phyloP scores from a whole-genome alignment of 2,888 invertebrate genomes.

The Andrena minutula region DNA sequence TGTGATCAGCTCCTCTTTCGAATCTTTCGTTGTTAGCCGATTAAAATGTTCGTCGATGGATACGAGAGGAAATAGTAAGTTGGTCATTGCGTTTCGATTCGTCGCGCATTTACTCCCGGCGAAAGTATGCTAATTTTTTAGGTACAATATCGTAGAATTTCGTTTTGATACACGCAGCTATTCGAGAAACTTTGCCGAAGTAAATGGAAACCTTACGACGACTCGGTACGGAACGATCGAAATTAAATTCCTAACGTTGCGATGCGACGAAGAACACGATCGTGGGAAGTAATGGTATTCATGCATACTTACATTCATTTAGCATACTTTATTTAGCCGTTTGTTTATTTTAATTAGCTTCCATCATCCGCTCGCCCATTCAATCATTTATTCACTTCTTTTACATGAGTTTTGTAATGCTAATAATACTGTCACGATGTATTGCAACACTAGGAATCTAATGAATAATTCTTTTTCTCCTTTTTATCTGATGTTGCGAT shows the following conservation, averaged over 20 bases:
- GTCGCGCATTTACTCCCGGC: neutral
- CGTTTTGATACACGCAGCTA: neutral
- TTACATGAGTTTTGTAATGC: neutral
- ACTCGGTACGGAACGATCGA: slow-evolving; percentile 33
- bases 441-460: slow-evolving; percentile 49
- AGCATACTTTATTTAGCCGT: neutral
- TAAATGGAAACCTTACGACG: neutral
- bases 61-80: slow-evolving; percentile 8
- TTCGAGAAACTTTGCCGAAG: neutral
- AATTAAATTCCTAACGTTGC: slow-evolving; percentile 53
- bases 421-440: neutral
- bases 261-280: neutral
- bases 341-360: neutral
- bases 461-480: slow-evolving; percentile 2
- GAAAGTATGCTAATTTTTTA: neutral
- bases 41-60: slow-evolving; percentile 3
- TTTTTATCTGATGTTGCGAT: slow-evolving; percentile 17
- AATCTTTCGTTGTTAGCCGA: neutral
- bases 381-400: neutral
- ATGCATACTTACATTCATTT: neutral
- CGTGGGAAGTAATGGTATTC: neutral
- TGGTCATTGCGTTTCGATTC: slow-evolving; percentile 18
- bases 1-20: slow-evolving; percentile 30
- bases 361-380: neutral
- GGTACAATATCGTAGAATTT: too few relatives aligned